Base-by-base conservation (phyloP, 2,888 invertebrate genomes). In the Pecten maximus region DNA sequence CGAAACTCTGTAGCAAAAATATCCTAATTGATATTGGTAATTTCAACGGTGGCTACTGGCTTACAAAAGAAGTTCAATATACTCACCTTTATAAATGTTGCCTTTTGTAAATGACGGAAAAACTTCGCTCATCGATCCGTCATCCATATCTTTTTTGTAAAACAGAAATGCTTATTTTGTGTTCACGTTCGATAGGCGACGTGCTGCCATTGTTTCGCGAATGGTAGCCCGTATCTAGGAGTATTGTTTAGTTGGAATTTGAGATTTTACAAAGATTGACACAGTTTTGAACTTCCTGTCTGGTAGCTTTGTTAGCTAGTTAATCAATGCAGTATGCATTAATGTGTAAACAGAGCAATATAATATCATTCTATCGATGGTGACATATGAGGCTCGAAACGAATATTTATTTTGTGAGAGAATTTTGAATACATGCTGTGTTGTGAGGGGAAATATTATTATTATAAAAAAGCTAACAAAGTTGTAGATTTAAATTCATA, bases 161-260 rank as follows among this genome's bases (percentile, higher is more conserved):
- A 10, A 19, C 8, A n/a, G 28, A 0, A 74, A 0, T 74, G 16
- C 15, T 10, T 74, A 28, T 8, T 0, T 28, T 8, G 10, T 35
- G 28, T 6, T 35, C 35, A 35, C 0, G 28, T 35, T 3, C 8
- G 35, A 10, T 74, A 28, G 10, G 23, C 8, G 15, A 8, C 35
- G 74, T 10, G 35, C 74, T 28, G 35, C 74, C 35, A 74, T 74
- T 74, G 15, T 74, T 74, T 74, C 35, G 35, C 35, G 0, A 74
- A 10, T 74, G 74, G 74, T 35, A 35, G 35, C 74, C 74, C 23
- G 74, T 74, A 74, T 35, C 74, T 74, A 74, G 3, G 35, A 35
- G 28, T 74, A 74, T 74, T 74, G 74, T 74, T 74, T 16, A 35
- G 74, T 35, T 74, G 74, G 74, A 74, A 74, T 74, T 74, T 74